Base-by-base conservation (phyloP, 1,140 invertebrate species). In the Eumeta japonica region DNA sequence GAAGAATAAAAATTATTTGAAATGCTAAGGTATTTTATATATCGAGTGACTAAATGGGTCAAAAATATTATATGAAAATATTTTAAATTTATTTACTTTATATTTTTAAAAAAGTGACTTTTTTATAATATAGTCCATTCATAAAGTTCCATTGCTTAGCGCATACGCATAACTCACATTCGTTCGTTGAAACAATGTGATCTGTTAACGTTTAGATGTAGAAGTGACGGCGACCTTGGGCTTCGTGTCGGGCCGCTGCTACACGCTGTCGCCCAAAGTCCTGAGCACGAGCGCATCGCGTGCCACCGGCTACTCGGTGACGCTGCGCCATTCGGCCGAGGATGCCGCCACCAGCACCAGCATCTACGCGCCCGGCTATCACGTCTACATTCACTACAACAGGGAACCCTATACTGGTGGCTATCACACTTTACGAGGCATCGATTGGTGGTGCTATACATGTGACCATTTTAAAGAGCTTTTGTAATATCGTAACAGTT, bases 221-320 rank as follows among this genome's bases (percentile, higher is more conserved):
- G 37, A 52, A 13, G 9, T 76, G 4, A 55, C 51, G 2, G 61
- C 66, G 33, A 67, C 53, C 13, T 37, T 79, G 5, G 74, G 78
- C 14, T 80, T 81, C 37, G 45, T 71, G 3, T 53, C 52, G 37
- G 81, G 81, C 1, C 68, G 74, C 20, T 82, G 81, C 42, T 74
- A 73, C 43, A 81, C 81, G 2, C 35, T 81, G 10, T 55, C 65
- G 0, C 79, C 80, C 1, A 62, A 63, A 29, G 47, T 64, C 2
- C 30, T 51, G n/a, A 41, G 50, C 29, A 49, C 35, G 2, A 50
- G 49, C 1, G 60, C 67, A 0, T 50, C 56, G 0, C 55, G 52
- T 35, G 39, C 45, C 0, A 44, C 48, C 0, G 76, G 76, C 0
- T 77, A 72, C 44, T 68, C 72, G 3, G 41, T 79, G 2, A 60